phyloP scores from a whole-genome alignment of 2,113 vertebrate species.

The Cynocephalus volans region DNA sequence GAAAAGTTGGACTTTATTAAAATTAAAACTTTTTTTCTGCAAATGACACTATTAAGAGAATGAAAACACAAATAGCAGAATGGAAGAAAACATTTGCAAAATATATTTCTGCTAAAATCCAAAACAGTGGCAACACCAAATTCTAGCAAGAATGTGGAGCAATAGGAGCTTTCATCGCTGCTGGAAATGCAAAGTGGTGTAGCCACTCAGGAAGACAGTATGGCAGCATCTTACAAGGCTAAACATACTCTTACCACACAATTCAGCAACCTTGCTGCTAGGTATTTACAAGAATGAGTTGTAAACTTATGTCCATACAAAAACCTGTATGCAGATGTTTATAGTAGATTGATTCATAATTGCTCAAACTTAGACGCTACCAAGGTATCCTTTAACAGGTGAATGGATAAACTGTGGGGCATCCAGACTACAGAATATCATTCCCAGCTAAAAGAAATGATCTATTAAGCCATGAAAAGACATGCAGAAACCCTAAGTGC shows the following conservation, averaged over 20 bases:
- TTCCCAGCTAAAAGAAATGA: neutral
- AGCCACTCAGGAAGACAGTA: neutral
- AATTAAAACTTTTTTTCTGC: neutral
- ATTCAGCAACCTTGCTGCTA: neutral
- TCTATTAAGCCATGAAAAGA: neutral
- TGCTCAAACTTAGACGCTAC: neutral
- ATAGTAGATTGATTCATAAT: neutral
- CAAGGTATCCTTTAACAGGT: neutral
- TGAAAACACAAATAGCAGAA: neutral
- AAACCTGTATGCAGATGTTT: neutral
- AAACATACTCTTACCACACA: neutral
- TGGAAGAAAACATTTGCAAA: neutral
- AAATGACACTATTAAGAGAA: neutral
- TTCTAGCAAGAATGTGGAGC: neutral
- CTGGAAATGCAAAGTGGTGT: neutral
- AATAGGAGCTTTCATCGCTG: neutral
- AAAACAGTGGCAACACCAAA: neutral
- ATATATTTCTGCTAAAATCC: neutral
- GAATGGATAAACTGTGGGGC: neutral
- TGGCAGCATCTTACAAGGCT: neutral
- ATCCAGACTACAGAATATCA: neutral
- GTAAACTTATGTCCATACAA: neutral
- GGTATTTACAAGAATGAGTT: neutral
- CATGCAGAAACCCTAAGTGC: neutral
- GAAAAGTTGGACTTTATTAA: neutral